phyloP scores from a whole-genome alignment of 1,140 invertebrate genomes.

The Neoseiulus cucumeris region DNA sequence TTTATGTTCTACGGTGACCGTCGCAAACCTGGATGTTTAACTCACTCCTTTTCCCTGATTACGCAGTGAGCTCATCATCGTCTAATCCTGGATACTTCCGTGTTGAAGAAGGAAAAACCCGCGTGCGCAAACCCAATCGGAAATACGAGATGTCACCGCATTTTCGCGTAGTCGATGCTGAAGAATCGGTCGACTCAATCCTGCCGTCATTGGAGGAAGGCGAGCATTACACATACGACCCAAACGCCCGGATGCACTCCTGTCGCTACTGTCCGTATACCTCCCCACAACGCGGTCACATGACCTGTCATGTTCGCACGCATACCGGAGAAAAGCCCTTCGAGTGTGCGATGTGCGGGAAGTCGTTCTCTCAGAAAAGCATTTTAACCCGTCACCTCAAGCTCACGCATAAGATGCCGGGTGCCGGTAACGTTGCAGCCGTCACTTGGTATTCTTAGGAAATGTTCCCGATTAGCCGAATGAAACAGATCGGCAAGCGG shows the following conservation, averaged over 20 bases:
- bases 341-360: slow-evolving; percentile 74
- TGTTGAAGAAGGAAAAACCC: background rate
- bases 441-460: background rate
- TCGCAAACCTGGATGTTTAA: too few relatives aligned
- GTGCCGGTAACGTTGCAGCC: background rate
- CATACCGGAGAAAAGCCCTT: slow-evolving; percentile 70
- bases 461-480: too few relatives aligned
- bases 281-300: background rate
- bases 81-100: slow-evolving; percentile 1
- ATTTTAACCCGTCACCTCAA: background rate
- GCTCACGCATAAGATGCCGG: slow-evolving; percentile 5
- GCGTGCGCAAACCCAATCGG: background rate
- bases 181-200: slow-evolving; percentile 6
- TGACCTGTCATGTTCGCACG: slow-evolving; percentile 44
- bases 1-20: too few relatives aligned
- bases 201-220: background rate
- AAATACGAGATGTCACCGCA: slow-evolving; percentile 1
- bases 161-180: background rate
- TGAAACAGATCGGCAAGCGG: too few relatives aligned
- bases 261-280: slow-evolving; percentile 2
- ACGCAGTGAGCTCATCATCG: background rate
- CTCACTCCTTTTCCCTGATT: too few relatives aligned
- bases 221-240: background rate
- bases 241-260: background rate
- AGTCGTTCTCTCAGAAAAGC: slow-evolving; percentile 41